A percentile compares a stretch with the other conserved stretches of the same genome.
Evolutionary conservation across 2,113 vertebrate species (phyloP).

Genomic region (Atlantisia rogersi): DNA sequence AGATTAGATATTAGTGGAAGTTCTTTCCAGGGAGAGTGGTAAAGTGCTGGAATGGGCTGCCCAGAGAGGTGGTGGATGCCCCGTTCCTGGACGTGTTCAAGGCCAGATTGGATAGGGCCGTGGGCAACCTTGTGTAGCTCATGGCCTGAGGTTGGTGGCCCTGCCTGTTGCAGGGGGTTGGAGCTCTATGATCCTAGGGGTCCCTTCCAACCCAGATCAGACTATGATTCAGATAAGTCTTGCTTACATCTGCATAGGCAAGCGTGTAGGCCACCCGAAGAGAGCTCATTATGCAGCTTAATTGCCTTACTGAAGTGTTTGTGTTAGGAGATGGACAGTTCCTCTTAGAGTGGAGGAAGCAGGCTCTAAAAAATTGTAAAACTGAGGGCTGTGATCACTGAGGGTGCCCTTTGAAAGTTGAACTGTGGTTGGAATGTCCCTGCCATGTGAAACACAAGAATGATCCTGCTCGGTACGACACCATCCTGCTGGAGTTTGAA

Average conservation of each 20-base stretch:
- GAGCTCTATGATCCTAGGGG: no score
- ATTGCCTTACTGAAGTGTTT: background rate
- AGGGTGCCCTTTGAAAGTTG: background rate
- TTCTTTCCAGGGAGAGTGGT: no score
- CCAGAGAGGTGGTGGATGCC: no score
- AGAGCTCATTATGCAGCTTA: background rate
- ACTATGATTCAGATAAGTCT: no score
- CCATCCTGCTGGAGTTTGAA: background rate
- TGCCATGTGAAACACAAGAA: background rate
- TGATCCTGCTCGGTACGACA: fast-evolving
- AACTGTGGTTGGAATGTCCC: background rate
- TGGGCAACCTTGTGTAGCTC: no score
- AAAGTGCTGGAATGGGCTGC: no score
- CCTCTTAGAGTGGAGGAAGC: background rate
- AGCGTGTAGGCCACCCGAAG: fast-evolving
- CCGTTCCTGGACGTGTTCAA: no score
- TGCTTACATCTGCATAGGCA: background rate
- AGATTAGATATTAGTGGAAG: no score
- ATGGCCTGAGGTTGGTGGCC: no score
- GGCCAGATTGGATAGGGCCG: no score
- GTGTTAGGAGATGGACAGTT: background rate
- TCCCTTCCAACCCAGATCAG: no score
- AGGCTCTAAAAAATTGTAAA: background rate
- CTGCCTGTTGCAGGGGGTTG: no score
- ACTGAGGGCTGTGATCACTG: background rate